A percentile compares a stretch with the other conserved stretches of the same genome.
Evolutionary conservation across 2,888 invertebrate species (phyloP).

Genomic region (Pardosa pseudoannulata): DNA sequence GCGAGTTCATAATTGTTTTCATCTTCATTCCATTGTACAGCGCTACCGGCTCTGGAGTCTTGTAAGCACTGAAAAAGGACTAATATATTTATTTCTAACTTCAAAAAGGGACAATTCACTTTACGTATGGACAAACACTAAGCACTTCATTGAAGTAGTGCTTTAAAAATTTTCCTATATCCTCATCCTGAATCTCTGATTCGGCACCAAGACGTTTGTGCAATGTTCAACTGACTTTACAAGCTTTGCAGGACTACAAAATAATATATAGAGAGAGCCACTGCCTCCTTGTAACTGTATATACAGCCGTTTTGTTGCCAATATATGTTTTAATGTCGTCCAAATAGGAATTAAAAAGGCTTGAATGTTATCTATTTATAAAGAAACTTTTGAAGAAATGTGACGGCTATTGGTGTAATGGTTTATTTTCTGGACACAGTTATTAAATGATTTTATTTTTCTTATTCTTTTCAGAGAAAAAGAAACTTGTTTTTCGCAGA

Average conservation of each 20-base stretch:
- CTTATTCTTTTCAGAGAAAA: not conserved
- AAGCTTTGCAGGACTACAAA: constrained; percentile 1
- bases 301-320: constrained; percentile 33
- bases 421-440: constrained; percentile 38
- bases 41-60: not conserved
- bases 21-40: not conserved
- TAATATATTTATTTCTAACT: constrained; percentile 2
- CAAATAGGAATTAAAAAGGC: constrained; percentile 48
- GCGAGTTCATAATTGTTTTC: too few species aligned
- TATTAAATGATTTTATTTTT: constrained; percentile 15
- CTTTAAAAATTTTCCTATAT: constrained; percentile 12
- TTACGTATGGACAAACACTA: constrained; percentile 12
- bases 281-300: constrained; percentile 13
- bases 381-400: constrained; percentile 26
- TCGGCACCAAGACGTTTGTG: constrained; percentile 15
- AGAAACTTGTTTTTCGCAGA: constrained; percentile 12
- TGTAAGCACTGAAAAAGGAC: not conserved
- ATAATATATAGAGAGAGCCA: constrained; percentile 13
- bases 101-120: not conserved
- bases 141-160: constrained; percentile 1
- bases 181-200: not conserved
- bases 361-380: constrained; percentile 67
- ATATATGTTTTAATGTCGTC: constrained; percentile 54
- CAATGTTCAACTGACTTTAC: constrained; percentile 13
- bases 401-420: constrained; percentile 42